phyloP scores from a whole-genome alignment of 2,888 invertebrate species.

The Trachelus troglodyta region DNA sequence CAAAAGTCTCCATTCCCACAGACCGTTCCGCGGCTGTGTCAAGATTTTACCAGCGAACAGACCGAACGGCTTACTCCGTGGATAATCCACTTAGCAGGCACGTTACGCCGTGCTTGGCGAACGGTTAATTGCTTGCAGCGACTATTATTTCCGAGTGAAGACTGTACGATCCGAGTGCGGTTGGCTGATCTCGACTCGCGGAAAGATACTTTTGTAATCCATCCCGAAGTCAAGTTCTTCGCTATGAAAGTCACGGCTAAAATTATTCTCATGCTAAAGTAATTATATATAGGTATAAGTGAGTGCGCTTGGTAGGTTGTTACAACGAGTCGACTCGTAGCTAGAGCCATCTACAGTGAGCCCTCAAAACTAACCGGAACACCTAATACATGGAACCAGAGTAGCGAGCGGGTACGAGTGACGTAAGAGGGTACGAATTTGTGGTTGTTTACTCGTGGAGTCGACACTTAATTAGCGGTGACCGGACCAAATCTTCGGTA shows the following conservation, averaged over 20 bases:
- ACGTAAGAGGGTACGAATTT: background rate
- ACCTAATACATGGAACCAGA: too few relatives aligned
- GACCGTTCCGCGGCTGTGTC: background rate
- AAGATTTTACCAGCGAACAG: background rate
- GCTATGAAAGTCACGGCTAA: background rate
- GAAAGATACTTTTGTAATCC: slow-evolving; percentile 8
- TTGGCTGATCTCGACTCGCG: background rate
- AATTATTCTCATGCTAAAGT: slow-evolving; percentile 22
- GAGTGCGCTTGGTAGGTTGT: slow-evolving; percentile 23
- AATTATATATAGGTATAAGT: slow-evolving; percentile 33
- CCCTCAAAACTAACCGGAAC: too few relatives aligned
- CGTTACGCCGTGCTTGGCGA: slow-evolving; percentile 14
- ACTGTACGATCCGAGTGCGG: background rate
- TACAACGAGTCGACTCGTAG: slow-evolving; percentile 14
- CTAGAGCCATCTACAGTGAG: too few relatives aligned
- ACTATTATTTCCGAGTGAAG: slow-evolving; percentile 21
- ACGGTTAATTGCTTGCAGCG: slow-evolving; percentile 22
- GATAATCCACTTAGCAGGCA: slow-evolving; percentile 9
- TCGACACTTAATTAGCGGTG: background rate
- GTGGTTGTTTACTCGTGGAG: background rate
- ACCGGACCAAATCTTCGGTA: background rate
- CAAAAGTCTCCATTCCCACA: background rate
- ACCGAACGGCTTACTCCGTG: background rate
- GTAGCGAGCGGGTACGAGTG: background rate
- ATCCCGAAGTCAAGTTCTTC: background rate